Percentiles rank a stretch among this genome's conserved stretches.
These are phyloP conservation scores for Cyclophora albipunctata DNA, from an alignment of 2,888 invertebrate genomes.

Conservation along the genomic window DNA sequence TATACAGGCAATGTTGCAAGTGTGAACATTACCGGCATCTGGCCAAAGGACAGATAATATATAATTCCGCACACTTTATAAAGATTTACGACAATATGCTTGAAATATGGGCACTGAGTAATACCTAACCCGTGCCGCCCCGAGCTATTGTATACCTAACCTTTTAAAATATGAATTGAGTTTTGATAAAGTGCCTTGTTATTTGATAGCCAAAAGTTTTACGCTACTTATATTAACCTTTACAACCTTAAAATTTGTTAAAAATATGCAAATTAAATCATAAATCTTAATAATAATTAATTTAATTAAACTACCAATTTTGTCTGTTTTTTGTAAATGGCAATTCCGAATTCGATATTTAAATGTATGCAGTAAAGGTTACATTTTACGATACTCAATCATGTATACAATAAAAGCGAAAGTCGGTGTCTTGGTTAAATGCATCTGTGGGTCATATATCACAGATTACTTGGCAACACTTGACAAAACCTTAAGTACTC, in stretches of 20 bases:
- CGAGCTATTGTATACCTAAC: neutral
- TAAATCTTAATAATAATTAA: too few relatives aligned
- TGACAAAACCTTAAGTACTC: slow-evolving; percentile 32
- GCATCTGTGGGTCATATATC: slow-evolving; percentile 31
- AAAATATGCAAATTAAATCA: too few relatives aligned
- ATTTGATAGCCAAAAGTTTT: too few relatives aligned
- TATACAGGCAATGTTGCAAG: slow-evolving; percentile 30
- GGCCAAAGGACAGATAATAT: slow-evolving; percentile 40
- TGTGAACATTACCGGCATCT: slow-evolving; percentile 56
- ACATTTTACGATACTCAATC: slow-evolving; percentile 1
- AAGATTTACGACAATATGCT: slow-evolving; percentile 30
- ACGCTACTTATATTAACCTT: too few relatives aligned
- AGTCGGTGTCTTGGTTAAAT: slow-evolving; percentile 9
- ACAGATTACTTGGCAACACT: slow-evolving; percentile 35
- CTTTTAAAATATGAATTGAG: too few relatives aligned
- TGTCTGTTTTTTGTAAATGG: too few relatives aligned
- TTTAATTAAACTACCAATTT: too few relatives aligned
- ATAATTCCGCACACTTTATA: slow-evolving; percentile 33
- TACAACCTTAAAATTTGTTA: too few relatives aligned
- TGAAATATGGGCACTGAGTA: slow-evolving; percentile 12
- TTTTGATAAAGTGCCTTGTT: too few relatives aligned
- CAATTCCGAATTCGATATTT: too few relatives aligned
- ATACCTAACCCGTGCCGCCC: neutral
- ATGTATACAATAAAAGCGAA: slow-evolving; percentile 8
- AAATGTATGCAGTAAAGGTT: too few relatives aligned